These are phyloP conservation scores for Ia io DNA, from an alignment of 2,113 vertebrate species.

Conservation along the genomic window DNA sequence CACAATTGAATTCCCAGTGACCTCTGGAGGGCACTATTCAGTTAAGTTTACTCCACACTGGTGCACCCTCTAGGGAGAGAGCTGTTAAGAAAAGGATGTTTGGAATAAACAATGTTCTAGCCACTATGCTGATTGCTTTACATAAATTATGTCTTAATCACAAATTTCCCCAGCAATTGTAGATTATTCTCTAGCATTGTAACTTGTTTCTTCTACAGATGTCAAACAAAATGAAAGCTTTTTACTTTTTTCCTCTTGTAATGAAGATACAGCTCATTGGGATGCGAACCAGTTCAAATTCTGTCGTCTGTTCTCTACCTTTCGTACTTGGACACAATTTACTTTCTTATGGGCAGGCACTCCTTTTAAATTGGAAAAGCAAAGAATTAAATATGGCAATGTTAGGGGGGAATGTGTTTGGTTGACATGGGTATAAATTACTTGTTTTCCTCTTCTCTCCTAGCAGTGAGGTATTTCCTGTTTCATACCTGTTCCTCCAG, in stretches of 20 bases:
- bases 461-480: not conserved
- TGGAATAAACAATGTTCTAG: not conserved
- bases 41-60: slow-evolving; percentile 70
- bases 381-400: not conserved
- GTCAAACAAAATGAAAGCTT: slow-evolving; percentile 12
- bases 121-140: not conserved
- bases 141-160: not conserved
- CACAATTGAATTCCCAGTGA: slow-evolving; percentile 37
- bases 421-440: not conserved
- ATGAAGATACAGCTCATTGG: not conserved
- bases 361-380: slow-evolving; percentile 30
- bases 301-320: not conserved
- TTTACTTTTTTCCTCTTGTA: not conserved
- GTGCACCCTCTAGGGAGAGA: not conserved
- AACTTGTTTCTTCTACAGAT: not conserved
- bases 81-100: not conserved
- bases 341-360: not conserved
- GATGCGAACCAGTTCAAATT: slow-evolving; percentile 6
- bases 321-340: not conserved
- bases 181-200: not conserved
- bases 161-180: not conserved
- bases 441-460: not conserved
- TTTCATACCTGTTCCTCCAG: not conserved
- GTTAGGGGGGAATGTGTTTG: not conserved
- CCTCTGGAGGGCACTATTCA: slow-evolving; percentile 84